A percentile compares a stretch with the other conserved stretches of the same genome.
These are phyloP conservation scores for Unio delphinus DNA, from an alignment of 2,888 invertebrate species.

Conservation along the genomic window DNA sequence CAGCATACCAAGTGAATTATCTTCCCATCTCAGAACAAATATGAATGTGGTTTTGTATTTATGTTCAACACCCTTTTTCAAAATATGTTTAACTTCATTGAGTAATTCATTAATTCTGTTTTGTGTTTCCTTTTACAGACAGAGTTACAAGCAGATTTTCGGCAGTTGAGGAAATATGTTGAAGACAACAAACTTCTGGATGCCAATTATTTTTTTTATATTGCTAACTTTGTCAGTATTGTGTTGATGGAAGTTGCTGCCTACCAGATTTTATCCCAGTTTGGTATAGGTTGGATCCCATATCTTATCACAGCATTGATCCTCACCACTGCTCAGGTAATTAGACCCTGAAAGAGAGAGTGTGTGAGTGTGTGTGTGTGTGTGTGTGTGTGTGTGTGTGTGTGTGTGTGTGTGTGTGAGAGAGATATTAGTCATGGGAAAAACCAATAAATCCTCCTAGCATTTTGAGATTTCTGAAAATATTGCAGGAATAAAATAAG, in stretches of 20 bases:
- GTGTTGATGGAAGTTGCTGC: conserved; percentile 56
- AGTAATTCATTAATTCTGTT: background rate
- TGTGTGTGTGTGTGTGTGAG: too few species aligned
- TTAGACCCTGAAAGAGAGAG: too few species aligned
- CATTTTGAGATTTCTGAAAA: too few species aligned
- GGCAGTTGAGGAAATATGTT: conserved; percentile 52
- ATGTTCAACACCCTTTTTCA: background rate
- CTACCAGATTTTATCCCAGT: conserved; percentile 45
- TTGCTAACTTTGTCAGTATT: conserved; percentile 49
- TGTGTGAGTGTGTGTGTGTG: too few species aligned
- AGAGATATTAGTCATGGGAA: too few species aligned
- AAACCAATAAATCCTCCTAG: too few species aligned
- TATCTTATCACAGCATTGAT: conserved; percentile 50
- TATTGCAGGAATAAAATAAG: too few species aligned
- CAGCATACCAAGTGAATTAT: too few species aligned
- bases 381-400: too few species aligned
- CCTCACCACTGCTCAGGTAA: conserved; percentile 60
- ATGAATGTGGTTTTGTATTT: background rate
- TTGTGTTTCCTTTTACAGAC: conserved; percentile 25
- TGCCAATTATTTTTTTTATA: conserved; percentile 53
- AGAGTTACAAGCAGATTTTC: conserved; percentile 57
- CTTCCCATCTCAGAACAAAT: too few species aligned
- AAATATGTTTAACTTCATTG: background rate
- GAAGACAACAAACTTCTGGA: conserved; percentile 59
- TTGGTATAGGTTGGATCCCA: conserved; percentile 53